Percentiles rank a stretch among this genome's conserved stretches.
phyloP scores from a whole-genome alignment of 2,113 vertebrate species.

The Notarius lentiginosus region DNA sequence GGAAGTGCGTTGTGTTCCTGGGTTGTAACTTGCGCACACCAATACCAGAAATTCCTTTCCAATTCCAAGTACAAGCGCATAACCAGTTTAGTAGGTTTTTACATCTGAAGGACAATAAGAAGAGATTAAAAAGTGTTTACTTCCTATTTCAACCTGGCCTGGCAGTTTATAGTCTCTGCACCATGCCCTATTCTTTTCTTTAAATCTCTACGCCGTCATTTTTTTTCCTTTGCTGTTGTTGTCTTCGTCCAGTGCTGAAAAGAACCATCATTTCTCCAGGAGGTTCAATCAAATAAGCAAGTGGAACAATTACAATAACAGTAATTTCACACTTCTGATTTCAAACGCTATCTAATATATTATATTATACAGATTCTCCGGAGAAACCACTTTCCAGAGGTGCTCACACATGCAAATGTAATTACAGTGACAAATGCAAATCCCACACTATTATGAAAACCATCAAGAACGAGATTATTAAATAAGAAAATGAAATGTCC shows the following conservation, averaged over 20 bases:
- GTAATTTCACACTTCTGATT: slow-evolving; percentile 45
- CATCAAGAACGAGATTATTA: slow-evolving; percentile 53
- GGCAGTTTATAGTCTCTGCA: not conserved
- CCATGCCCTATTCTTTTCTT: not conserved
- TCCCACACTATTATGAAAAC: slow-evolving; percentile 50
- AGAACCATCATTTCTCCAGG: not conserved
- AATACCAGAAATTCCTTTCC: slow-evolving; percentile 23
- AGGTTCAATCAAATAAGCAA: slow-evolving; percentile 38
- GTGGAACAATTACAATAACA: slow-evolving; percentile 46
- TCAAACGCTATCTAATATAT: slow-evolving; percentile 44
- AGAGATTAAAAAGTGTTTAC: not conserved
- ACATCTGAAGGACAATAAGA: slow-evolving; percentile 12
- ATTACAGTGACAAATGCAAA: slow-evolving; percentile 54
- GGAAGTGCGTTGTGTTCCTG: not conserved
- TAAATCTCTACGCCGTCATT: not conserved
- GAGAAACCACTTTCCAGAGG: slow-evolving; percentile 42
- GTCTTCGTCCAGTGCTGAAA: not conserved
- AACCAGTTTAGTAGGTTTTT: not conserved
- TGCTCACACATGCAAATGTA: slow-evolving; percentile 55
- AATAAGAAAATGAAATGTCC: slow-evolving; percentile 50
- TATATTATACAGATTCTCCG: slow-evolving; percentile 41
- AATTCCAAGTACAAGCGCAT: not conserved
- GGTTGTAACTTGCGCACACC: not conserved
- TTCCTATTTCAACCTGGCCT: slow-evolving; percentile 1
- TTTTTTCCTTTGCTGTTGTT: not conserved